phyloP scores from a whole-genome alignment of 2,113 vertebrate genomes.

The Cryptomyrus ogoouensis region DNA sequence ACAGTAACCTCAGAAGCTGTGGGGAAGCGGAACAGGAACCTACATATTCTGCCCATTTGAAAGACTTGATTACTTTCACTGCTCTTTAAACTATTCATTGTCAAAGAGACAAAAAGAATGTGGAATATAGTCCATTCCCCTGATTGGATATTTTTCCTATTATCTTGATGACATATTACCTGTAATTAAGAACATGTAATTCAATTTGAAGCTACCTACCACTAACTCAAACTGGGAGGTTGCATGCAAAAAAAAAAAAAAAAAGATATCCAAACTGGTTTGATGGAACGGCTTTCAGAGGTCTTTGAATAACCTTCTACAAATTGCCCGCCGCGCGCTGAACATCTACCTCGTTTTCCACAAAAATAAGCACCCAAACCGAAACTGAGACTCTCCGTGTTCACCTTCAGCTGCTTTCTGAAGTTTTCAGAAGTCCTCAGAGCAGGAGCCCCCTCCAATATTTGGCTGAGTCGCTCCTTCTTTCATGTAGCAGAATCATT shows the following conservation, averaged over 20 bases:
- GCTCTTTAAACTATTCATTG: background rate
- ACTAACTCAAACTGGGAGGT: background rate
- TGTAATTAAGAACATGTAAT: background rate
- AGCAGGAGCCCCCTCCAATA: background rate
- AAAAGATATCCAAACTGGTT: background rate
- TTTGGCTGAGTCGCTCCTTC: background rate
- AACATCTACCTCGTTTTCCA: conserved; percentile 42
- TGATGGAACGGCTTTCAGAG: background rate
- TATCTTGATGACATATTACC: background rate
- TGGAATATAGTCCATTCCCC: conserved; percentile 21
- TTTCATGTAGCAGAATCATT: background rate
- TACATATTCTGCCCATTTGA: background rate
- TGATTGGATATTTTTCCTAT: conserved; percentile 14
- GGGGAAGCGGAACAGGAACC: background rate
- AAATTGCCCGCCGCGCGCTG: conserved; percentile 9
- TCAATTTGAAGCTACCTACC: background rate
- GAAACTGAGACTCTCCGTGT: background rate
- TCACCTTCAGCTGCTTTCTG: background rate
- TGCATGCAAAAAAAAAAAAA: background rate
- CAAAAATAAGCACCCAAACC: background rate
- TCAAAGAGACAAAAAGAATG: background rate
- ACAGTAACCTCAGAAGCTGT: background rate
- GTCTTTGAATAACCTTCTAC: background rate
- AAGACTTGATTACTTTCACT: background rate
- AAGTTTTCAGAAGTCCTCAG: background rate